Percentiles rank a stretch among this genome's conserved stretches.
Conservation (phyloP, 2,113 vertebrate species). For the Scortum barcoo region DNA sequence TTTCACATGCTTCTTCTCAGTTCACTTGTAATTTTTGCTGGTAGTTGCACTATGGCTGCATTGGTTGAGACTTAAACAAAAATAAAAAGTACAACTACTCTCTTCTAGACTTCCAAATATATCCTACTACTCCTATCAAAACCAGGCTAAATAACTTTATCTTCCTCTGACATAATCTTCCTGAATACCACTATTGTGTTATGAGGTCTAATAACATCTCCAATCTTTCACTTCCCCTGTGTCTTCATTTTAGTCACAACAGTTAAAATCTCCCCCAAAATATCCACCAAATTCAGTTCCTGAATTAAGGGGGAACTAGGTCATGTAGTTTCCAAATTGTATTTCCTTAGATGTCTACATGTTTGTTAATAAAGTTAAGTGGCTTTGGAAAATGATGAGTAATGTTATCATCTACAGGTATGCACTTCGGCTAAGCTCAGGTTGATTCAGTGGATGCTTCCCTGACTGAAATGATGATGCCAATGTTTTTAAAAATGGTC, state of each 20-base stretch:
- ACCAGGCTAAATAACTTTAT: not conserved
- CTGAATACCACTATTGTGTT: not conserved
- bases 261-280: not conserved
- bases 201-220: not conserved
- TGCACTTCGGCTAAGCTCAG: not conserved
- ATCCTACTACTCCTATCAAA: not conserved
- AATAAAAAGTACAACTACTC: not conserved
- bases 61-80: not conserved
- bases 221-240: constrained; percentile 16
- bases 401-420: not conserved
- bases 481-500: too few relatives aligned
- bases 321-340: not conserved
- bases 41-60: not conserved
- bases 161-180: constrained; percentile 26
- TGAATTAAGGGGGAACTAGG: not conserved
- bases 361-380: not conserved
- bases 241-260: not conserved
- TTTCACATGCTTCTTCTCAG: not conserved
- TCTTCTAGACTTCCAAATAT: not conserved
- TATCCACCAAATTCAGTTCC: not conserved
- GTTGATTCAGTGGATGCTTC: constrained; percentile 2
- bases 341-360: constrained; percentile 7
- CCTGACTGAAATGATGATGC: not conserved
- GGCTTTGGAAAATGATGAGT: not conserved
- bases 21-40: not conserved